These are phyloP conservation scores for Drosophila cyrtoloma DNA, from an alignment of 2,888 invertebrate genomes.

Conservation along the genomic window DNA sequence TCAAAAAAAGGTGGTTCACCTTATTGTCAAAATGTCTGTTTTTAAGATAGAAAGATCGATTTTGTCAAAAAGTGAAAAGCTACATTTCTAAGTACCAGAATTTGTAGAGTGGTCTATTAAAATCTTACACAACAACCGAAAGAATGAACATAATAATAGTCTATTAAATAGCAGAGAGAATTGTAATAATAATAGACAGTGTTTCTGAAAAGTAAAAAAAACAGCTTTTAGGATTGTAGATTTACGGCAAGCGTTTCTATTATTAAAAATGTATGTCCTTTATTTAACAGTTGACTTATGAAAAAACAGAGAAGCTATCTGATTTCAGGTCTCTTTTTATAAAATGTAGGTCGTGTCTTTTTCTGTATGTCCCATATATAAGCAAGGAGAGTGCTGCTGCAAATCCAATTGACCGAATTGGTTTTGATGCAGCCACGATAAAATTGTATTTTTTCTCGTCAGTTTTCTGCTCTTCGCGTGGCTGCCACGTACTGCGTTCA, in stretches of 20 bases:
- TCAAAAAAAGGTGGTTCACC: not conserved
- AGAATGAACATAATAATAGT: not conserved
- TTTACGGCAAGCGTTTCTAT: not conserved
- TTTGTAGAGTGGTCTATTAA: not conserved
- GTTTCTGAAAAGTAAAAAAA: not conserved
- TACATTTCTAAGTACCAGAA: not conserved
- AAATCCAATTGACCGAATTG: slow-evolving; percentile 37
- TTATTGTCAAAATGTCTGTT: not conserved
- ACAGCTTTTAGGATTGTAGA: not conserved
- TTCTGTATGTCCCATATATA: not conserved
- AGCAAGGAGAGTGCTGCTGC: not conserved
- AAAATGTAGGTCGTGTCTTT: not conserved
- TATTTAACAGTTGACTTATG: not conserved
- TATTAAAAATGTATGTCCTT: not conserved
- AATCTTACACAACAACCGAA: not conserved
- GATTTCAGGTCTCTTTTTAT: not conserved
- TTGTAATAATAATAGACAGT: not conserved
- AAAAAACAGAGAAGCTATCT: not conserved
- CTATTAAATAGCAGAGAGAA: not conserved
- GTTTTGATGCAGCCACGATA: slow-evolving; percentile 18
- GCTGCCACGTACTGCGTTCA: slow-evolving; percentile 11
- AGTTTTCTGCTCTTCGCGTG: not conserved
- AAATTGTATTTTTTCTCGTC: slow-evolving; percentile 21
- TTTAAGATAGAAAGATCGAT: not conserved
- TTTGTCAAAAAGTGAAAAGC: not conserved